A percentile compares a stretch with the other conserved stretches of the same genome.
Conservation (phyloP, 92 coral and sea anemone genomes). For the Parazoanthus swiftii region DNA sequence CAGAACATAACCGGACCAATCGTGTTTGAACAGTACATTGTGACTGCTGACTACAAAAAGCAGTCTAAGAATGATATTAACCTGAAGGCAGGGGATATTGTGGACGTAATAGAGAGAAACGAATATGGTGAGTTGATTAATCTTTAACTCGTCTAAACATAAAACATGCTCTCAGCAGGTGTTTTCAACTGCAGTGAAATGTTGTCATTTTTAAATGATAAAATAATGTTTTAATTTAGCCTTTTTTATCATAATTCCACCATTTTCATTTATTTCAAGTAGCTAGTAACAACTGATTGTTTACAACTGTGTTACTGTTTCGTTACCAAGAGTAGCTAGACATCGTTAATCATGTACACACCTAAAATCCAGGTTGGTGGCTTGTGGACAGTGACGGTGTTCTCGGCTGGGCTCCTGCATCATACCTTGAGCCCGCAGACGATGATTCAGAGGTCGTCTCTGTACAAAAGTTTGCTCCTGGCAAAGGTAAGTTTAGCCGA, state of each 20-base stretch:
- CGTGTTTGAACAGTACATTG: constrained; percentile 61
- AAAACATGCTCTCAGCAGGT: not conserved
- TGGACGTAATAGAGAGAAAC: constrained; percentile 63
- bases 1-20: constrained; percentile 55
- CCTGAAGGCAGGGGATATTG: constrained; percentile 60
- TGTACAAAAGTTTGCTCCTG: constrained; percentile 51
- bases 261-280: too few relatives aligned
- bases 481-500: constrained; percentile 46
- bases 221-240: too few relatives aligned
- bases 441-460: constrained; percentile 46
- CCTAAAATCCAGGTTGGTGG: constrained; percentile 60
- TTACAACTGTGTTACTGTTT: too few relatives aligned
- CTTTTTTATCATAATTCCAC: too few relatives aligned
- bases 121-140: constrained; percentile 47
- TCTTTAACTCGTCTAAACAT: not conserved
- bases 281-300: too few relatives aligned
- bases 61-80: constrained; percentile 59
- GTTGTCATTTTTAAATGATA: too few relatives aligned
- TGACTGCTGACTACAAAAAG: constrained; percentile 55
- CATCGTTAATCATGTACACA: not conserved
- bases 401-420: constrained; percentile 68
- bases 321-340: not conserved
- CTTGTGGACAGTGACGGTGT: constrained; percentile 57
- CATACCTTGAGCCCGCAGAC: constrained; percentile 61
- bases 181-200: not conserved